Conservation (phyloP, 1,140 invertebrate species). For the Pemphigus obesinymphae region DNA sequence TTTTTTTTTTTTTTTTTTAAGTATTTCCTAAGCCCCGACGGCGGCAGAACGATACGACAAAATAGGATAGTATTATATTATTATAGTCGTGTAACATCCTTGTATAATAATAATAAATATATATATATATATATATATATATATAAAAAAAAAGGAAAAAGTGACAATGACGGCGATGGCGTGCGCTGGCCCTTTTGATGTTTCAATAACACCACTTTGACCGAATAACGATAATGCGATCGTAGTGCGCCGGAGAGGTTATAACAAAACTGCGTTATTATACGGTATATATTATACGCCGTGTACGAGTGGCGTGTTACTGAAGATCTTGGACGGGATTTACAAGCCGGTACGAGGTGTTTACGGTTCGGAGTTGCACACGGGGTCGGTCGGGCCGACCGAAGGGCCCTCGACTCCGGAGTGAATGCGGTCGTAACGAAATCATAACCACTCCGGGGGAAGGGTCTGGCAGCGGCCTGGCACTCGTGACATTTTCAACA, state of each 20-base stretch:
- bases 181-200: background rate
- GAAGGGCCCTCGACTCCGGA: constrained; percentile 19
- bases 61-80: too few relatives aligned
- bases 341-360: background rate
- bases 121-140: too few relatives aligned
- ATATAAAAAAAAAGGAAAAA: background rate
- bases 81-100: too few relatives aligned
- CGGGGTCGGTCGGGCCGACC: background rate
- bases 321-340: background rate
- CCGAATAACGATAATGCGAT: background rate
- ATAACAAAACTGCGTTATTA: background rate
- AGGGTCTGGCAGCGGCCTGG: background rate
- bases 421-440: background rate
- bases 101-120: too few relatives aligned
- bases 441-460: constrained; percentile 15
- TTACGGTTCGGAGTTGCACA: background rate
- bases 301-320: too few relatives aligned
- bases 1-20: too few relatives aligned
- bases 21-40: too few relatives aligned
- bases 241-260: too few relatives aligned
- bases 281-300: too few relatives aligned
- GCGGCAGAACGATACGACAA: too few relatives aligned
- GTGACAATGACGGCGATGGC: background rate
- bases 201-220: background rate
- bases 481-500: constrained; percentile 38